Evolutionary conservation across 2,797 vertebrate species (phyloP), one percentile per base, ranked within the genome.

Genomic region (Halcyon leucocephala): DNA sequence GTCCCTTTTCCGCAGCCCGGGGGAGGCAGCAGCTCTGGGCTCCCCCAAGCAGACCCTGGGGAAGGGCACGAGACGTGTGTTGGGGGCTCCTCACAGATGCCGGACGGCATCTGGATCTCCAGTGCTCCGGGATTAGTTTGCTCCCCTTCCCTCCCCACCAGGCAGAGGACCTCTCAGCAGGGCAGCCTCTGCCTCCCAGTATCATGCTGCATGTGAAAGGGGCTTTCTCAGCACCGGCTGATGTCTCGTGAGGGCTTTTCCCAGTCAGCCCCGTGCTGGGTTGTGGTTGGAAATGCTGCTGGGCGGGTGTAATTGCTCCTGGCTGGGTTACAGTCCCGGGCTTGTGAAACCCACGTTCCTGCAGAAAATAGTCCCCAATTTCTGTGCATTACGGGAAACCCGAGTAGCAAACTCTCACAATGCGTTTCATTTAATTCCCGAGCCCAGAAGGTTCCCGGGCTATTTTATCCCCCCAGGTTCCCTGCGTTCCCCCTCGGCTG

Each of bases 361-460:
- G 64, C 57, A 91, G 79, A 70, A 92, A 91, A 94, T 89, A 48
- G 87, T 82, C 49, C 85, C 85, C 82, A 64, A 92, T 93, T 81
- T 91, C 70, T 82, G 25, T 76, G n/a, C 61, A 95, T 97, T 96
- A 95, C 54, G 33, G 55, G 96, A 95, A 97, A 95, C 64, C 41
- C 13, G 91, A 97, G 95, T 4, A 93, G 81, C 60, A 31, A 49
- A 41, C 37, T 51, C 49, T 49, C 89, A 95, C 88, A 84, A 61
- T 92, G 83, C 71, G 22, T 26, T 93, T 93, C 80, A 74, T 95
- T 95, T 94, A 71, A 92, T 77, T 86, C 62, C 19, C 19, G 61
- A 94, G 4, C 16, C 66, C 60, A 14, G 58, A 73, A 14, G 71
- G 61, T 96, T 93, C 93, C 81, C 71, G 57, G 21, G 67, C 70